Percentiles rank a stretch among this genome's conserved stretches.
phyloP scores from a whole-genome alignment of 2,113 vertebrate genomes.

The Gasterosteus aculeatus region DNA sequence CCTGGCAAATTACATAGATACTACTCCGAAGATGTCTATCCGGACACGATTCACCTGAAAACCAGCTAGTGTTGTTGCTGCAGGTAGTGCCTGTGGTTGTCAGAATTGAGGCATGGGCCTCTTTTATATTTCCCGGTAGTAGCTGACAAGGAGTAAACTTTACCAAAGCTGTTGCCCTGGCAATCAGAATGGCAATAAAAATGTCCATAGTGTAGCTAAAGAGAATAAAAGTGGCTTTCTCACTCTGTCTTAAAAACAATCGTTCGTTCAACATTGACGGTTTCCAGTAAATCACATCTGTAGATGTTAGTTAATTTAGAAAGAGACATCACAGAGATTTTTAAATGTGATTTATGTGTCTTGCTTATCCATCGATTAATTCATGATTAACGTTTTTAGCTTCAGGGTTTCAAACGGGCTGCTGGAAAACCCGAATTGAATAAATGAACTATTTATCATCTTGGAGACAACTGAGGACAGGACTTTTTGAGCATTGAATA shows the following conservation, averaged over 20 bases:
- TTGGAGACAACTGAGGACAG: not conserved
- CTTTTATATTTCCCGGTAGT: not conserved
- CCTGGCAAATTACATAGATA: not conserved
- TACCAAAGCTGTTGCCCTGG: not conserved
- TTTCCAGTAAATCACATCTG: not conserved
- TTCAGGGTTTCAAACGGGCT: not conserved
- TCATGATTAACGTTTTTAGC: not conserved
- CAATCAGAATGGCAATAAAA: not conserved
- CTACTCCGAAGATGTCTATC: not conserved
- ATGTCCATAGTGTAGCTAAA: not conserved
- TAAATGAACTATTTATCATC: not conserved
- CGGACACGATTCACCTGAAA: not conserved
- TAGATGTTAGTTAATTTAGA: not conserved
- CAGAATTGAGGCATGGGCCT: not conserved
- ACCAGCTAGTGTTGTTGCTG: not conserved
- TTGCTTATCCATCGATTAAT: not conserved
- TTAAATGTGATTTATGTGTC: not conserved
- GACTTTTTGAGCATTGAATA: not conserved
- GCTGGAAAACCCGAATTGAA: not conserved
- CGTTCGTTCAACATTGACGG: not conserved
- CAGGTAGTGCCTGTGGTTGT: not conserved
- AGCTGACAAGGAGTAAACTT: not conserved
- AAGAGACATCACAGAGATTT: not conserved
- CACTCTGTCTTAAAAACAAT: not conserved
- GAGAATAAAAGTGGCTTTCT: not conserved